Base-by-base conservation (phyloP, 2,113 vertebrate species). In the Calyptomena viridis region DNA sequence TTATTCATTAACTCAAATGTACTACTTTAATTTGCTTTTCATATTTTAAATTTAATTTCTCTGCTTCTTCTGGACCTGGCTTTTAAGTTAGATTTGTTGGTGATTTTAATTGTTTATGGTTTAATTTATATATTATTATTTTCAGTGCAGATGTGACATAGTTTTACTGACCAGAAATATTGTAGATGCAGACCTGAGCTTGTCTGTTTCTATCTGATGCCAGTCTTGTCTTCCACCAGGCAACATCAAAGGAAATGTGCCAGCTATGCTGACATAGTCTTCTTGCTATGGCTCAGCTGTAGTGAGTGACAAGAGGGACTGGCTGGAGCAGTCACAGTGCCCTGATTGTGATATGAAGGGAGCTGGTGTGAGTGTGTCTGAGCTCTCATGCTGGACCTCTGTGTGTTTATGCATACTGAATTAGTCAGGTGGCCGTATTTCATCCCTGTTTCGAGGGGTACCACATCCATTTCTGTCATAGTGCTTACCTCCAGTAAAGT, bases 1-100 rank as follows among this genome's bases (percentile, higher is more conserved):
- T 96, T 91, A 47, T 22, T 87, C 39, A 76, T 96, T 98, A 95
- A 97, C 98, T 98, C 97, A 98, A 96, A 96, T 91, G 28, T 93
- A 74, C 89, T 97, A 97, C 93, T 96, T 96, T 91, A 97, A 97
- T 97, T 92, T 85, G 35, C 87, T 50, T 71, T 93, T 84, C 17
- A 20, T 62, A 59, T 64, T 95, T 95, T 93, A 49, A 62, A 66
- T 84, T 8, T 37, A 3, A 27, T 37, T 82, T 62, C 66, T 90
- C 37, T 90, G 5, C 35, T 5, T 74, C 5, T 89, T 94, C 52
- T 91, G 22, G 21, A 30, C 28, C 12, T 52, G n/a, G 28, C 12
- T 69, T 79, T 93, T 78, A 25, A 74, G 53, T 74, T 85, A 40
- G 27, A 33, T 85, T 72, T 31, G 27, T 63, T 44, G 8, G 5